These are phyloP conservation scores for Ageneiosus marmoratus DNA, from an alignment of 2,113 vertebrate genomes.

Conservation along the genomic window DNA sequence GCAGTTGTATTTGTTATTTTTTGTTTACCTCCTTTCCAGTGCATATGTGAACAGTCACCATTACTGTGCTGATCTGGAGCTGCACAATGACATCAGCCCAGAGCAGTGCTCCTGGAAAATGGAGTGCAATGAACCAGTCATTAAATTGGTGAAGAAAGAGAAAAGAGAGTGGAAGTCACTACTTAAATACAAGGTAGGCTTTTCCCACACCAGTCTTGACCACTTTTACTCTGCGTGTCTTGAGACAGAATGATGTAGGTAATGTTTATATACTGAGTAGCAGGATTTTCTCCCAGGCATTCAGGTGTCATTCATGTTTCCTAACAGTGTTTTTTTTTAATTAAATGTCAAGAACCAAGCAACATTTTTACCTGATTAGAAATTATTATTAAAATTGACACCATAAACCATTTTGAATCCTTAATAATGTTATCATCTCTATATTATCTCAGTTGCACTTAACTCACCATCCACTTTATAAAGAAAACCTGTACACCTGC, in stretches of 20 bases:
- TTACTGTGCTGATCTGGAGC: constrained; percentile 64
- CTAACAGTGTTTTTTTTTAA: too few species aligned
- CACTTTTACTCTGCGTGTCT: neutral
- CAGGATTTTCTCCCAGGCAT: neutral
- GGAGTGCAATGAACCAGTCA: constrained; percentile 67
- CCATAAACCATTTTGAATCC: neutral
- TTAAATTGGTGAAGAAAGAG: constrained; percentile 66
- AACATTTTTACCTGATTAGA: neutral
- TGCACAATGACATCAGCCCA: constrained; percentile 46
- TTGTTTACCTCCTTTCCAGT: constrained; percentile 43
- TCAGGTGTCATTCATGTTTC: neutral
- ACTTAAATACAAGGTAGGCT: constrained; percentile 62
- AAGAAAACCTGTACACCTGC: too few species aligned
- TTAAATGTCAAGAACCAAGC: neutral
- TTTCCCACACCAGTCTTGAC: neutral
- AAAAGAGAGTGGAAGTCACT: constrained; percentile 62
- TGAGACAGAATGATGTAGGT: neutral
- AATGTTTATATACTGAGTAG: neutral
- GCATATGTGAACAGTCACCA: constrained; percentile 50
- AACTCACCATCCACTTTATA: too few species aligned
- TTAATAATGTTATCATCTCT: neutral
- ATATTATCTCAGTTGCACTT: too few species aligned
- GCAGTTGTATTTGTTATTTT: neutral
- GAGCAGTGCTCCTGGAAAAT: constrained; percentile 65
- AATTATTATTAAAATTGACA: neutral